phyloP scores from a whole-genome alignment of 2,888 invertebrate genomes.

The Chrysolina haemoptera region DNA sequence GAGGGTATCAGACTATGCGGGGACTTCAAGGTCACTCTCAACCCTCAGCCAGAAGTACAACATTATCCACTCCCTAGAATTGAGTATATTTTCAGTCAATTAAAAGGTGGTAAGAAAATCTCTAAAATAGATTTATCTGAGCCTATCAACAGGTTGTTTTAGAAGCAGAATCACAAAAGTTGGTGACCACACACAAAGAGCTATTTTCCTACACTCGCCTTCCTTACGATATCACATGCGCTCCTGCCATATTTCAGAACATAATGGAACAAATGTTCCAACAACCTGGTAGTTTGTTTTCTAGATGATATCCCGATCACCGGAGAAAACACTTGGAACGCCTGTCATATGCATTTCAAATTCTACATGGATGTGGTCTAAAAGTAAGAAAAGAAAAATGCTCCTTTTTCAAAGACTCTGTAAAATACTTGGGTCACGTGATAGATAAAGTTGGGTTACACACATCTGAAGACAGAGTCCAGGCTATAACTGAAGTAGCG shows the following conservation, averaged over 20 bases:
- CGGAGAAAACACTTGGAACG: background rate
- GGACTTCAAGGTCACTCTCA: constrained; percentile 12
- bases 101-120: constrained; percentile 37
- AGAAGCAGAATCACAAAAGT: constrained; percentile 34
- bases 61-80: constrained; percentile 37
- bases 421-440: background rate
- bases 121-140: constrained; percentile 42
- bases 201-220: constrained; percentile 18
- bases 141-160: constrained; percentile 44
- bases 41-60: constrained; percentile 20
- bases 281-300: constrained; percentile 1
- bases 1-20: constrained; percentile 5
- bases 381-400: background rate
- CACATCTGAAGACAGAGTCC: background rate
- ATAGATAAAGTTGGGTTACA: background rate
- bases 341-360: background rate
- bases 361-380: background rate
- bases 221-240: constrained; percentile 23
- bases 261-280: constrained; percentile 24
- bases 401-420: background rate
- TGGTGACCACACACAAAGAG: constrained; percentile 22
- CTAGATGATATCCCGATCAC: constrained; percentile 23
- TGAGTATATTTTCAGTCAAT: constrained; percentile 40
- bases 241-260: constrained; percentile 26
- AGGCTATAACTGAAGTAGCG: background rate